Evolutionary conservation across 2,797 vertebrate genomes (phyloP), one percentile per base, ranked within the genome.

Genomic region (Miichthys miiuy): DNA sequence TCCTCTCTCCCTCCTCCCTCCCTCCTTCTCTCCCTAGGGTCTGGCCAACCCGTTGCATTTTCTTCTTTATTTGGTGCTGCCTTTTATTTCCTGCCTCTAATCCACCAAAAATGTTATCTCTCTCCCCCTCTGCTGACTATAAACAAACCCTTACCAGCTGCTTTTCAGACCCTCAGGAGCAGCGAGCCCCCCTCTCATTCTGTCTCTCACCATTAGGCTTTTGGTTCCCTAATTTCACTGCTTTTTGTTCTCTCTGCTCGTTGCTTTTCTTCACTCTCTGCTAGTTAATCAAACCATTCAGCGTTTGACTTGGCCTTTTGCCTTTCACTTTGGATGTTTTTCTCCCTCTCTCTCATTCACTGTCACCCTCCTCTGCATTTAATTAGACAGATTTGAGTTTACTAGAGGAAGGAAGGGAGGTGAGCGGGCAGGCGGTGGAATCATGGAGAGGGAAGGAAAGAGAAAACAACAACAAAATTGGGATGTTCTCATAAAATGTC

Each of bases 31-130:
- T 66, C 48, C 67, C 55, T 20, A 67, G 72, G 57, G 67, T 73
- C 64, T 50, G 71, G 69, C 78, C 85, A 77, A 82, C 75, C 68
- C 46, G 50, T 82, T 82, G 76, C 83, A 89, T 90, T 94, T 93
- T 94, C 89, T 94, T 90, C 92, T 95, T 92, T 94, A 94, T 95
- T 94, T 94, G 92, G 93, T 93, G 89, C 77, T 82, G 81, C 71
- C 68, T 91, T 86, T 87, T 86, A 90, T 90, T 93, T 93, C 89
- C 91, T 88, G 89, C 82, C 85, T 69, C 84, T 84, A 90, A 89
- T 90, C 85, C 84, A 85, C 79, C 79, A 89, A 93, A 95, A 95
- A 91, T 89, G 83, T 93, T 93, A 90, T 93, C 91, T 87, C 79
- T 86, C 78, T 79, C 75, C 68, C 84, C 57, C 76, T 76, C 78